A percentile compares a stretch with the other conserved stretches of the same genome.
These are phyloP conservation scores for Drosophila testacea DNA, from an alignment of 2,888 invertebrate species.

Conservation along the genomic window DNA sequence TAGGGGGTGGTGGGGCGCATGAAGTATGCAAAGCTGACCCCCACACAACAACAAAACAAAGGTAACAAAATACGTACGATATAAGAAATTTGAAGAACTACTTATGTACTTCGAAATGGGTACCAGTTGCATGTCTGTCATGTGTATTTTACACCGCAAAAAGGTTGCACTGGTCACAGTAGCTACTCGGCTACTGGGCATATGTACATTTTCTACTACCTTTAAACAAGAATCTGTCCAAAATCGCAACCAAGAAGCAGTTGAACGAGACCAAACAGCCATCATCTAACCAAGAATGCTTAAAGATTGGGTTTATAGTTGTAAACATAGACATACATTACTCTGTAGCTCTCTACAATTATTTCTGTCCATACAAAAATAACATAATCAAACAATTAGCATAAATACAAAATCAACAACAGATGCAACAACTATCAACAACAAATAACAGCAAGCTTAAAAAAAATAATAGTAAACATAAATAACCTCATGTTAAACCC, in stretches of 20 bases:
- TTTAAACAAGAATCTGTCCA: constrained; percentile 85
- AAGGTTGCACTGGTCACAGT: constrained; percentile 81
- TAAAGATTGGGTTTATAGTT: constrained; percentile 51
- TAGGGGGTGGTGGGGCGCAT: constrained; percentile 15
- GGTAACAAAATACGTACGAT: constrained; percentile 24
- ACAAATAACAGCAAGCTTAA: constrained; percentile 15
- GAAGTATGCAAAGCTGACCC: constrained; percentile 54
- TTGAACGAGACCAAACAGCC: constrained; percentile 24
- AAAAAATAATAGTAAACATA: constrained; percentile 22
- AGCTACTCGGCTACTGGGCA: constrained; percentile 74
- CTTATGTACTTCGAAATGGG: constrained; percentile 20
- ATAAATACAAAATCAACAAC: constrained; percentile 10
- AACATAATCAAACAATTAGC: constrained; percentile 6
- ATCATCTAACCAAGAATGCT: constrained; percentile 55
- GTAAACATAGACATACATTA: constrained; percentile 37
- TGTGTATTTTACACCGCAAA: constrained; percentile 83
- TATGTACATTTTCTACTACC: constrained; percentile 82
- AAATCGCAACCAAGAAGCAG: constrained; percentile 61
- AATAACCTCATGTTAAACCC: constrained; percentile 47
- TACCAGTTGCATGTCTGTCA: constrained; percentile 55
- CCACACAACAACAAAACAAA: constrained; percentile 24
- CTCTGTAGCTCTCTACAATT: constrained; percentile 21
- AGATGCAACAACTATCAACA: constrained; percentile 20
- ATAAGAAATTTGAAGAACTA: too few relatives aligned
- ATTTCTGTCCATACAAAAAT: constrained; percentile 14